Base-by-base conservation (phyloP, 2,113 vertebrate genomes). In the Trematocara macrostoma region DNA sequence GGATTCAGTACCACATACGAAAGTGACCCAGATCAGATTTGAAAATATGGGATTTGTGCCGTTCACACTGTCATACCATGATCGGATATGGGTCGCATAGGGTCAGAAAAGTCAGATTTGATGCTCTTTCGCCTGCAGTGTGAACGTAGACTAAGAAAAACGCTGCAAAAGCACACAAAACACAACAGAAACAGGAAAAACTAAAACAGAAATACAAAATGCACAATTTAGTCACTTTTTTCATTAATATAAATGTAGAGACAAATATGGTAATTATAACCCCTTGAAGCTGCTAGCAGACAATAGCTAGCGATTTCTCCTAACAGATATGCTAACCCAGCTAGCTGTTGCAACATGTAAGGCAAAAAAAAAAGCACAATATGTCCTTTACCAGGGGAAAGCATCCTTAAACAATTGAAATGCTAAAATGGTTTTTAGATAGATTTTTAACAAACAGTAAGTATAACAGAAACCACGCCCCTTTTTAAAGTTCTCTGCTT, bases 341-440 rank as follows among this genome's bases (percentile, higher is more conserved):
- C n/a, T 40, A 34, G 8, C 57, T 6, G 57, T 10, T 59, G 0
- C 29, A 59, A 59, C 3, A 59, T 10, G 15, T 18, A 59, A 59
- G 15, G 29, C 29, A 34, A 53, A 18, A 20, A 52, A 16, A 34
- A 18, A 38, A 67, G 35, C 61, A 67, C 11, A 40, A 14, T 23
- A 67, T 40, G 34, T 40, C 12, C 1, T 69, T 42, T 23, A 23
- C 3, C 2, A 6, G 7, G 18, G 3, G n/a, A 0, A 1, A 14
- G n/a, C 64, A 5, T 8, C 2, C n/a, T 15, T 23, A 23, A 69
- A 23, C 11, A 38, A 20, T 9, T 69, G 0, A 67, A 1, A 67
- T 0, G 20, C n/a, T 14, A 69, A 42, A 69, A 23, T 4, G 10
- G 2, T 12, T 38, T 20, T 20, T 29, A 15, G 23, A 55, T 61